Percentiles rank a stretch among this genome's conserved stretches.
These are phyloP conservation scores for Amblyteles armatorius DNA, from an alignment of 2,888 invertebrate species.

Conservation along the genomic window DNA sequence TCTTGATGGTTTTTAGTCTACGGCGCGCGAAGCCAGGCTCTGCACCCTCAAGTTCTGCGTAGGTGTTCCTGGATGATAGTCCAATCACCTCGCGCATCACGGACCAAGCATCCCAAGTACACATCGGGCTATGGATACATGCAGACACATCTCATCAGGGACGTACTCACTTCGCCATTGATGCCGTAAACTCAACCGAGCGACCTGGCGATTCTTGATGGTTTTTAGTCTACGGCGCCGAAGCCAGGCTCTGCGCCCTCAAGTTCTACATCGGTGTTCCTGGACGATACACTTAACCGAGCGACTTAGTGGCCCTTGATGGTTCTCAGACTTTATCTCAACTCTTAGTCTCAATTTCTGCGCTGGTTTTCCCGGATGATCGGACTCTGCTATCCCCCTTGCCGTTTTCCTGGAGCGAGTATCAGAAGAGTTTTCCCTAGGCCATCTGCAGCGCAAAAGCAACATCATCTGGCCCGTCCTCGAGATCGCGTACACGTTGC, in stretches of 20 bases:
- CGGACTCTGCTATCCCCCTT: neutral
- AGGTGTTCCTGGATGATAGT: neutral
- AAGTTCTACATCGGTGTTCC: neutral
- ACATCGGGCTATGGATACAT: neutral
- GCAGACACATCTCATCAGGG: neutral
- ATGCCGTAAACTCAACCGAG: neutral
- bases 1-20: neutral
- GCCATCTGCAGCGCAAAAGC: neutral
- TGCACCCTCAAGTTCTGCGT: neutral
- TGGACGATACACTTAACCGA: neutral
- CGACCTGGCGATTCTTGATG: neutral
- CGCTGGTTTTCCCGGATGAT: neutral
- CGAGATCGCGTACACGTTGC: constrained; percentile 48
- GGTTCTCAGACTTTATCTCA: neutral
- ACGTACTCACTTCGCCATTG: too few species aligned
- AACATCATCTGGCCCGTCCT: neutral
- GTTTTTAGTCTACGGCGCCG: too few species aligned
- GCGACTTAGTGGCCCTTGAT: neutral
- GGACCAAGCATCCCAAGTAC: neutral
- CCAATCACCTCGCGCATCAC: neutral
- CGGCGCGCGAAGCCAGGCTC: neutral
- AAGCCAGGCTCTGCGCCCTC: too few species aligned
- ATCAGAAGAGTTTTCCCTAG: constrained; percentile 11
- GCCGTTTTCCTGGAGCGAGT: neutral
- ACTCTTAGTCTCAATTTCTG: neutral